These are phyloP conservation scores for Alectura lathami DNA, from an alignment of 2,113 vertebrate genomes.

Conservation along the genomic window DNA sequence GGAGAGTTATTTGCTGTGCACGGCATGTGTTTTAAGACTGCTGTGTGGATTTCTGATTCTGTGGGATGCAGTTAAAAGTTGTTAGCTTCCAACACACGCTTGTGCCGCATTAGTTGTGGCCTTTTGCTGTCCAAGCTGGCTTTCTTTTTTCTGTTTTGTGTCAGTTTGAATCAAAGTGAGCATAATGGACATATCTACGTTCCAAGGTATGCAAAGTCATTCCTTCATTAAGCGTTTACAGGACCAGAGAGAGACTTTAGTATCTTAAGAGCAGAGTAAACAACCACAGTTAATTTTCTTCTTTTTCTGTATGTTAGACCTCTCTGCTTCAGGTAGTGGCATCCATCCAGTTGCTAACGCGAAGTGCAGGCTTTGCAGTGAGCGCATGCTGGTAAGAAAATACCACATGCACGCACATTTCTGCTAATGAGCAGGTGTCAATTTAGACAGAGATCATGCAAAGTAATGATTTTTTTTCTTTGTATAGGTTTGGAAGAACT, in stretches of 20 bases:
- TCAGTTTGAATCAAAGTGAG: background rate
- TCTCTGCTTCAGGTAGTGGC: background rate
- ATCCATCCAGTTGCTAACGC: background rate
- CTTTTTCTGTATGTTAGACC: background rate
- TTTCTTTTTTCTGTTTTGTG: background rate
- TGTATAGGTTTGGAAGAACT: background rate
- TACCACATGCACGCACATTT: background rate
- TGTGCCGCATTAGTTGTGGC: background rate
- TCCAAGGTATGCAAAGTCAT: background rate
- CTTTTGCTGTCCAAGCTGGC: background rate
- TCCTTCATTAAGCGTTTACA: background rate
- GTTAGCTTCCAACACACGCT: background rate
- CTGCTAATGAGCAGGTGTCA: background rate
- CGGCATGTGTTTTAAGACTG: background rate
- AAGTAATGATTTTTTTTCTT: background rate
- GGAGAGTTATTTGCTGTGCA: background rate
- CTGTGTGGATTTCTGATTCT: background rate
- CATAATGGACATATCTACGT: background rate
- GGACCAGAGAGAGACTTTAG: background rate
- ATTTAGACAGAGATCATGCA: background rate
- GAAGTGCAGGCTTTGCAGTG: background rate
- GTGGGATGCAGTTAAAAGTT: background rate
- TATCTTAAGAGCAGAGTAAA: background rate
- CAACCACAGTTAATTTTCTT: background rate
- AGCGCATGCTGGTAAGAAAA: background rate